Base-by-base conservation (phyloP, 2,888 invertebrate species). In the Orthosia gothica region DNA sequence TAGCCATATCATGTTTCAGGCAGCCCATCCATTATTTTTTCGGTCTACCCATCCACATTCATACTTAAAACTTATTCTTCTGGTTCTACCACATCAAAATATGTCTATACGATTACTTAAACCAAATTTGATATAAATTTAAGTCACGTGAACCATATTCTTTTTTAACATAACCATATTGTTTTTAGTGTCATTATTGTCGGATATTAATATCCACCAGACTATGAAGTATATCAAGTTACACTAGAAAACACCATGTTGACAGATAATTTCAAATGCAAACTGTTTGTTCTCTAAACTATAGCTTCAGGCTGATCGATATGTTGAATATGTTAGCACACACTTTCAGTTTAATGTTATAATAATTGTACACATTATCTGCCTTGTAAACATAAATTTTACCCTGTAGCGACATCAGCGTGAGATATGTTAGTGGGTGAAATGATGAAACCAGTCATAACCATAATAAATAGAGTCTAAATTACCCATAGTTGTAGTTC, bases 361-460 rank as follows among this genome's bases (percentile, higher is more conserved):
- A 49, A 32, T 79, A 64, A 69, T 79, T 62, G 75, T 75, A 65
- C 68, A 79, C 32, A 23, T 65, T 64, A 65, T 54, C 54, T 49
- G 23, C 32, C 32, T 63, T 59, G 52, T 40, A 52, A 23, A 66
- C 49, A 73, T 61, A 76, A 81, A 76, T 70, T 64, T 40, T 64
- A 59, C 78, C 64, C 63, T 50, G 54, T 45, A 71, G 71, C 20
- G 13, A 71, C 26, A 55, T 57, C 45, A 75, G 26, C 49, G 54
- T 58, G 61, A 63, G 47, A 74, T 57, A 68, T 57, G 69, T 62
- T 58, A 65, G 54, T 79, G 49, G 18, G 47, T 5, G n/a, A n/a
- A n/a, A n/a, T n/a, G n/a, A 58, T 79, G 57, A 47, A 67, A 61
- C 66, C 66, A 75, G 75, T 75, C 62, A 75, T 79, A 76, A 63